Evolutionary conservation across 2,888 invertebrate species (phyloP).

Genomic region (Synergus japonicus): DNA sequence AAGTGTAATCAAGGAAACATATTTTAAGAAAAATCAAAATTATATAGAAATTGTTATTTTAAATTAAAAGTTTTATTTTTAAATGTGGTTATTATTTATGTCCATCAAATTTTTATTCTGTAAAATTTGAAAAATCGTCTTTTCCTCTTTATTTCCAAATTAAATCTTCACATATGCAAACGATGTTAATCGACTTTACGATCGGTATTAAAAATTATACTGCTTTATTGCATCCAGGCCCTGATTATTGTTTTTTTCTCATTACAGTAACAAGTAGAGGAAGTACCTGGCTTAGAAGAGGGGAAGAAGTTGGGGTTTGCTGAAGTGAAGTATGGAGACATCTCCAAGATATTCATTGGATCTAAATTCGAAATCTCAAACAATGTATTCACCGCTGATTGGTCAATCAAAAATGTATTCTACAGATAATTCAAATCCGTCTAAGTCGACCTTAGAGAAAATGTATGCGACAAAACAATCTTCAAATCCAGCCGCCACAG

Average conservation of each 20-base stretch:
- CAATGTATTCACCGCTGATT: constrained; percentile 4
- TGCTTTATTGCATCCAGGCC: no score
- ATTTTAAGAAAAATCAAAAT: no score
- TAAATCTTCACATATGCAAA: neutral
- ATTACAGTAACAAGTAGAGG: constrained; percentile 53
- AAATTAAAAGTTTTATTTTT: neutral
- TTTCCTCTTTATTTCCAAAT: neutral
- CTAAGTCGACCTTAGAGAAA: constrained; percentile 19
- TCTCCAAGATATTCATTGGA: constrained; percentile 49
- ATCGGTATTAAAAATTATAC: neutral
- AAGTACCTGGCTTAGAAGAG: constrained; percentile 53
- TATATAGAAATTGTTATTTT: no score
- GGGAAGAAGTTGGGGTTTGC: constrained; percentile 52
- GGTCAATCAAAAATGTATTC: constrained; percentile 52
- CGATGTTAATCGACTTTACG: neutral
- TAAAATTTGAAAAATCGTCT: neutral
- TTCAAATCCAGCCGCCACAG: constrained; percentile 35
- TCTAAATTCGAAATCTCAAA: constrained; percentile 48
- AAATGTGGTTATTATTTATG: neutral
- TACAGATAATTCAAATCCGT: constrained; percentile 42
- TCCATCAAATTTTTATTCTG: no score
- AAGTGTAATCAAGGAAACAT: no score
- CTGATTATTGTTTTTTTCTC: neutral
- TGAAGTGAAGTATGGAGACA: constrained; percentile 55
- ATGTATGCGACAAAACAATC: constrained; percentile 54